Base-by-base conservation (phyloP, 2,888 invertebrate species). In the Bellardia bayeri region DNA sequence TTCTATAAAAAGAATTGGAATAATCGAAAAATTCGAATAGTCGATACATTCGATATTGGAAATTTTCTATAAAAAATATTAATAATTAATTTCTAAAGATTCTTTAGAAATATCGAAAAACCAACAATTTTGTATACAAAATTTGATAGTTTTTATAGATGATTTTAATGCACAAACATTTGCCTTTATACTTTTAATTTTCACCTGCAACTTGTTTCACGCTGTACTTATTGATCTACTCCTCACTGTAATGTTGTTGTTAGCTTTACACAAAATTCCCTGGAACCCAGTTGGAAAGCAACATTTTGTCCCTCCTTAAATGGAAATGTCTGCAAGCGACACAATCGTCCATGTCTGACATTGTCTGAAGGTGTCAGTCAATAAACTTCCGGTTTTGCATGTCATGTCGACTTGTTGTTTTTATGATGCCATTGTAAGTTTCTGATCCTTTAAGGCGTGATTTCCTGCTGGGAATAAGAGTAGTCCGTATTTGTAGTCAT, bases 401-500 rank as follows among this genome's bases (percentile, higher is more conserved):
- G 4, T 61, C 30, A 54, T 74, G 58, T 42, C 66, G 51, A 33
- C 45, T 49, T 33, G 72, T 30, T 66, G 66, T 54, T 61, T 45
- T 2, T 8, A 9, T 64, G 45, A 37, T 66, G 45, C 11, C 11
- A 2, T 74, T 71, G 40, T 51, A 69, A 51, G 8, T 37, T 58
- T 58, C 14, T 33, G 33, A 74, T 85, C 84, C 79, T 80, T 80
- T 37, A 68, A 69, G 85, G 80, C 68, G 51, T 68, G 63, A 63
- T 80, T 75, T 85, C 80, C 85, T 75, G 80, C 45, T 63, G 80
- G 68, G 80, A 80, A 85, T 85, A 80, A 33, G 1, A 23, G 42
- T 42, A 23, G 23, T 23, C 23, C 23, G 23, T 37, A 45, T 30
- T 66, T 61, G 16, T 16, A 42, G 51, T 58, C 64, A 64, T 37